These are phyloP conservation scores for Phainopepla nitens DNA, from an alignment of 2,113 vertebrate species.

Conservation along the genomic window DNA sequence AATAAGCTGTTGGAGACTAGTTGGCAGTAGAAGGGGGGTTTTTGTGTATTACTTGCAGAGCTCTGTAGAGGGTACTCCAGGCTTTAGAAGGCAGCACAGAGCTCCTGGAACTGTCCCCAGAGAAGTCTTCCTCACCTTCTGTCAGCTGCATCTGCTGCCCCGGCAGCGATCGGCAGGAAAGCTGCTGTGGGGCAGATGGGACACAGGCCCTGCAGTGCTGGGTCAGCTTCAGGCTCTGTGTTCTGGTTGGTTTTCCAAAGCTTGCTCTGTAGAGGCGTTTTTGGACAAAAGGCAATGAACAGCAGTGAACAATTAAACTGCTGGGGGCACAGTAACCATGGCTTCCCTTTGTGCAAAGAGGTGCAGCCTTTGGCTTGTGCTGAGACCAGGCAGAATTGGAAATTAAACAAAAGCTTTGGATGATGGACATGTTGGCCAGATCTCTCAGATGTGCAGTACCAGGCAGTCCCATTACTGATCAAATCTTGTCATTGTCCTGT, in stretches of 20 bases:
- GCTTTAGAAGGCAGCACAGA: not conserved
- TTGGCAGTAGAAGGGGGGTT: not conserved
- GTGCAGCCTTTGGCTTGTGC: not conserved
- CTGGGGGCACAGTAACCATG: not conserved
- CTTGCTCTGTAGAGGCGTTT: not conserved
- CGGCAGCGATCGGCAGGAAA: rapidly evolving
- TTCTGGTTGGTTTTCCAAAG: not conserved
- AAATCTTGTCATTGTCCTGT: not conserved
- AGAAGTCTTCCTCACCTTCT: not conserved
- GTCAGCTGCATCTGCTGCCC: not conserved
- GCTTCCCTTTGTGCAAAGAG: not conserved
- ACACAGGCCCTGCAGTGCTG: not conserved
- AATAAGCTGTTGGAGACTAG: not conserved
- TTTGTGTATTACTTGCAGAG: slow-evolving; percentile 14
- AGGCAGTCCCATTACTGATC: not conserved
- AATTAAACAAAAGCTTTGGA: not conserved
- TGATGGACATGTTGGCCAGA: not conserved
- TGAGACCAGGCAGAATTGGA: not conserved
- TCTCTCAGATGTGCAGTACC: not conserved
- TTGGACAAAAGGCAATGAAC: not conserved
- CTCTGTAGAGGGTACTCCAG: slow-evolving; percentile 62
- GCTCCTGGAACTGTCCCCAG: not conserved
- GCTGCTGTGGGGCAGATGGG: not conserved
- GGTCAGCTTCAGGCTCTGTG: not conserved
- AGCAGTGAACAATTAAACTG: not conserved